phyloP scores from a whole-genome alignment of 1,140 invertebrate species.

The Halictus rubicundus region DNA sequence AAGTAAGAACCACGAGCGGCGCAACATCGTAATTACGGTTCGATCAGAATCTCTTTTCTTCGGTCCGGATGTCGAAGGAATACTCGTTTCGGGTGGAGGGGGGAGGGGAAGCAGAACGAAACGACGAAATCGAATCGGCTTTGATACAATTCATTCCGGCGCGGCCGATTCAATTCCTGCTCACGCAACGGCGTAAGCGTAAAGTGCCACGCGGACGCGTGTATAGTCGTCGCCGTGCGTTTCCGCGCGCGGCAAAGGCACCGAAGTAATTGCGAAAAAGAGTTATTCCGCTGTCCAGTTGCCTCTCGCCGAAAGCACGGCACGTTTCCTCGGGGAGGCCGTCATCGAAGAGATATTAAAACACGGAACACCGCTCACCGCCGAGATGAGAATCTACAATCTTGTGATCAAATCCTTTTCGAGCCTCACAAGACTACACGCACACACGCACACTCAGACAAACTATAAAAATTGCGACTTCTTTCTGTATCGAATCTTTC shows the following conservation, averaged over 20 bases:
- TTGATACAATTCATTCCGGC: conserved; percentile 26
- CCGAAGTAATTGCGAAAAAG: conserved; percentile 59
- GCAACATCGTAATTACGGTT: not conserved
- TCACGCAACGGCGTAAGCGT: conserved; percentile 11
- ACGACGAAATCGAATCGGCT: conserved; percentile 29
- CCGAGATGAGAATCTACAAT: conserved; percentile 54
- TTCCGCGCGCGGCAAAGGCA: conserved; percentile 37
- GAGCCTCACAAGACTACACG: conserved; percentile 3
- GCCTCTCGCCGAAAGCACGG: conserved; percentile 53
- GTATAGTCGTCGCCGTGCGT: conserved; percentile 23
- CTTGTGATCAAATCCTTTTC: conserved; percentile 50
- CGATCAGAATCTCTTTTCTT: not conserved
- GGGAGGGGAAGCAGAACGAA: too few relatives aligned
- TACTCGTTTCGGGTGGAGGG: not conserved
- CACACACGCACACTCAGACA: not conserved
- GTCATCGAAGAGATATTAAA: conserved; percentile 40
- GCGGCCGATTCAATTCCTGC: conserved; percentile 38
- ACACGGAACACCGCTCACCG: conserved; percentile 51
- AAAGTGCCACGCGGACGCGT: conserved; percentile 13
- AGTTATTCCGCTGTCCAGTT: conserved; percentile 55
- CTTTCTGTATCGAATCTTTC: too few relatives aligned
- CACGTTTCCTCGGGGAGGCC: not conserved
- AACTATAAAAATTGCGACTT: too few relatives aligned
- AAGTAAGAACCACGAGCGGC: not conserved
- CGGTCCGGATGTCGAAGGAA: too few relatives aligned